These are phyloP conservation scores for Oncorhynchus keta DNA, from an alignment of 2,113 vertebrate species.

Conservation along the genomic window DNA sequence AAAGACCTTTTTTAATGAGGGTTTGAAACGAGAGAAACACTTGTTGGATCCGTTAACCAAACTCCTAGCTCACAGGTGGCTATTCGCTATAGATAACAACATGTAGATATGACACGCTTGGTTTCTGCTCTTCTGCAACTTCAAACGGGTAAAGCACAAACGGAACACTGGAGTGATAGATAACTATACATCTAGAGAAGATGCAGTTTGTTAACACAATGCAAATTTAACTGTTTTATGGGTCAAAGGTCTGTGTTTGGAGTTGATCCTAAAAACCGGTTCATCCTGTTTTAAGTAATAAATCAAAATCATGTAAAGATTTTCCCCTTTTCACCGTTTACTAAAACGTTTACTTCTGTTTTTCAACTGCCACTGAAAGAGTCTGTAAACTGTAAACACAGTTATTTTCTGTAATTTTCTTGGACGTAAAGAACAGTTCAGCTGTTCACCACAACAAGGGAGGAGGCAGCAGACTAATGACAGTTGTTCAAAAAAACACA, in stretches of 20 bases:
- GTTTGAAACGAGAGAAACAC: neutral
- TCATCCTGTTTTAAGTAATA: neutral
- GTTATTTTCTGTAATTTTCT: slow-evolving; percentile 32
- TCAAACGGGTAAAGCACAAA: slow-evolving; percentile 5
- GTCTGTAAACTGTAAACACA: slow-evolving; percentile 11
- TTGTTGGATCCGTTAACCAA: neutral
- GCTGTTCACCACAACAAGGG: slow-evolving; percentile 23
- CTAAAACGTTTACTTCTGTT: no score
- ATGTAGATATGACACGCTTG: neutral
- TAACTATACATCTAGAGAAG: neutral
- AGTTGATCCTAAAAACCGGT: neutral
- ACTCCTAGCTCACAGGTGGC: neutral
- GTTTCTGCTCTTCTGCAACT: neutral
- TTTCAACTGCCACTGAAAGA: neutral
- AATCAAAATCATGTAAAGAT: no score
- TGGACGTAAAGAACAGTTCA: slow-evolving; percentile 33
- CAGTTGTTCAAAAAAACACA: slow-evolving; percentile 34
- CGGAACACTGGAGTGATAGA: neutral
- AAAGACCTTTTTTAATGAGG: neutral
- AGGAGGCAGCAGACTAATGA: slow-evolving; percentile 48
- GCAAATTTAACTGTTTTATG: neutral
- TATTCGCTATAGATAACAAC: neutral
- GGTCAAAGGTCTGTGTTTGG: neutral
- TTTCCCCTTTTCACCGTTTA: no score
- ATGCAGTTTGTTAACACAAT: neutral